Evolutionary conservation across 2,888 invertebrate species (phyloP).

Genomic region (Ectemnius cavifrons): DNA sequence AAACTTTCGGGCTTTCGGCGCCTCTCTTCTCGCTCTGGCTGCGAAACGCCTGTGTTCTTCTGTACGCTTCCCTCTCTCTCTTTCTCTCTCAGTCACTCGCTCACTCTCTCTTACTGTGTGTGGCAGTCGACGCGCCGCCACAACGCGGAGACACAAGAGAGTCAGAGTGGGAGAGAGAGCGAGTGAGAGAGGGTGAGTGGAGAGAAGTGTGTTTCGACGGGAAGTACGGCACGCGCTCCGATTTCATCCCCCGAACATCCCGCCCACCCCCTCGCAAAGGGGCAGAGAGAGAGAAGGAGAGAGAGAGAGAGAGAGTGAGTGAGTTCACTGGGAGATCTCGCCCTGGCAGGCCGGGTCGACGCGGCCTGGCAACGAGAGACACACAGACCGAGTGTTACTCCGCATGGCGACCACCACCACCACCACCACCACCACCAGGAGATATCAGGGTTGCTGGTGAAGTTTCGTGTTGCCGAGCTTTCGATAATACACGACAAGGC

Average conservation of each 20-base stretch:
- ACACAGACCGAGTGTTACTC: neutral
- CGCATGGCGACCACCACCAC: neutral
- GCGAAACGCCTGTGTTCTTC: too few species aligned
- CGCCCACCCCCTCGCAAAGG: neutral
- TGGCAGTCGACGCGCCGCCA: too few species aligned
- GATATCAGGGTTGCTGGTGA: neutral
- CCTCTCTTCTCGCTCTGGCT: too few species aligned
- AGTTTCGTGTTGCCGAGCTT: neutral
- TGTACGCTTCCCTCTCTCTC: too few species aligned
- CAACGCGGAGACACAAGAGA: neutral
- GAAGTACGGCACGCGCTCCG: constrained; percentile 4
- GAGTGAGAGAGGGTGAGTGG: neutral
- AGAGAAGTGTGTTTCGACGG: neutral
- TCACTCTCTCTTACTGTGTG: too few species aligned
- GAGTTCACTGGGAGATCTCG: neutral
- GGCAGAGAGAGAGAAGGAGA: neutral
- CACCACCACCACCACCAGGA: too few species aligned
- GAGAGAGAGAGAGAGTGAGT: neutral
- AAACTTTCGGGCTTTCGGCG: neutral
- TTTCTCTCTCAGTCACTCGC: too few species aligned
- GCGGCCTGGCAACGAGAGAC: neutral
- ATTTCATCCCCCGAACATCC: constrained; percentile 4
- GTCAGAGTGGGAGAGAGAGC: too few species aligned
- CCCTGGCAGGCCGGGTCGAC: too few species aligned
- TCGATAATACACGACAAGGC: too few species aligned